phyloP scores from a whole-genome alignment of 2,888 invertebrate species.

The Coremacera marginata region DNA sequence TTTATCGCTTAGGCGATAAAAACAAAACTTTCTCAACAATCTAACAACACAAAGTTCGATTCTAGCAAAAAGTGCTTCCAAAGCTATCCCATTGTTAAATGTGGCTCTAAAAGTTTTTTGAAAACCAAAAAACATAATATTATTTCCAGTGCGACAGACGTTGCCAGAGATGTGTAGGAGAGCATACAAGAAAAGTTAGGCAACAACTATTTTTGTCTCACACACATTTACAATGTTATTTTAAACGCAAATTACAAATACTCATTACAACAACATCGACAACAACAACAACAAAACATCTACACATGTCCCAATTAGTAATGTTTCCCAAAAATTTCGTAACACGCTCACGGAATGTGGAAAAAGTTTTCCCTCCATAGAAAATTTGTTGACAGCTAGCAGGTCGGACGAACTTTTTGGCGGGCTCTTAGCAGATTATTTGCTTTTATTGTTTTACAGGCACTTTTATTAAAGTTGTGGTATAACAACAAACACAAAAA shows the following conservation, averaged over 20 bases:
- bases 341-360: background rate
- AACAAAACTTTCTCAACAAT: background rate
- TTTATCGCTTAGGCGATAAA: slow-evolving; percentile 1
- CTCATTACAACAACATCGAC: background rate
- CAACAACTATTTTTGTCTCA: background rate
- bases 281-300: background rate
- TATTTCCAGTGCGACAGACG: background rate
- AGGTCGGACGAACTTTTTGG: background rate
- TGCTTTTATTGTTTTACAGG: background rate
- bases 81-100: background rate
- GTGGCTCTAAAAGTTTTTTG: background rate
- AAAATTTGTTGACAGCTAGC: background rate
- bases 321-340: background rate
- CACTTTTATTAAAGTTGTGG: background rate
- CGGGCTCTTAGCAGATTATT: background rate
- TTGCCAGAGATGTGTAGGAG: no score
- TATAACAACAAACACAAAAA: background rate
- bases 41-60: background rate
- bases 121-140: background rate
- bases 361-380: background rate
- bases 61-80: no score
- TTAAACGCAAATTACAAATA: background rate
- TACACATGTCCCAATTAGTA: background rate
- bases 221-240: slow-evolving; percentile 1
- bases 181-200: background rate